A percentile compares a stretch with the other conserved stretches of the same genome.
Evolutionary conservation across 1,140 invertebrate genomes (phyloP).

Genomic region (Drosophila repleta): DNA sequence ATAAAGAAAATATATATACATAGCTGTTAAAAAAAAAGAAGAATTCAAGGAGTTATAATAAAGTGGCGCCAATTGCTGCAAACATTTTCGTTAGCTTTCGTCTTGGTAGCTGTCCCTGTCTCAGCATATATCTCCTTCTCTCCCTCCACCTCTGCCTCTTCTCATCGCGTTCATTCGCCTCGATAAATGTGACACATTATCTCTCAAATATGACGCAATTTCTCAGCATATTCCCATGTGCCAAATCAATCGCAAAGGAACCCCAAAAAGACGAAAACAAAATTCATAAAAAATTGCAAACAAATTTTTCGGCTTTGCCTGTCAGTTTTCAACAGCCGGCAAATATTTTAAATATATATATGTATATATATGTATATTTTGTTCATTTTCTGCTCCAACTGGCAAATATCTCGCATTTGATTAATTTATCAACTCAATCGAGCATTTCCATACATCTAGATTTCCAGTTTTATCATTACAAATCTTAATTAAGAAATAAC

Average conservation of each 20-base stretch:
- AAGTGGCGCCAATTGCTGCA: slow-evolving; percentile 36
- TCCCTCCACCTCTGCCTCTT: not conserved
- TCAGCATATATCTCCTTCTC: no score
- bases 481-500: slow-evolving; percentile 1
- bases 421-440: slow-evolving; percentile 11
- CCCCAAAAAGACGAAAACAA: slow-evolving; percentile 14
- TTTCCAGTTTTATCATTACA: slow-evolving; percentile 3
- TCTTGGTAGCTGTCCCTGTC: not conserved
- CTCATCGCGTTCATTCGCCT: slow-evolving; percentile 24
- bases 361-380: slow-evolving; percentile 6
- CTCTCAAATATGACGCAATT: slow-evolving; percentile 70
- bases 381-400: not conserved
- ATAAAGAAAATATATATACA: no score
- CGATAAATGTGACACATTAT: slow-evolving; percentile 70
- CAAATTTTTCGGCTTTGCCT: slow-evolving; percentile 12
- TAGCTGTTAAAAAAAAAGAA: no score
- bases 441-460: slow-evolving; percentile 22
- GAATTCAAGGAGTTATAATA: not conserved
- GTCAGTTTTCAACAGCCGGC: slow-evolving; percentile 43
- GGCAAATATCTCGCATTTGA: slow-evolving; percentile 13
- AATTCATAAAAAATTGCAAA: slow-evolving; percentile 15
- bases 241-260: slow-evolving; percentile 43
- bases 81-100: slow-evolving; percentile 9
- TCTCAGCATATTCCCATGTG: slow-evolving; percentile 44
- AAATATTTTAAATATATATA: not conserved